These are phyloP conservation scores for Plebejus argus DNA, from an alignment of 2,888 invertebrate species.

Conservation along the genomic window DNA sequence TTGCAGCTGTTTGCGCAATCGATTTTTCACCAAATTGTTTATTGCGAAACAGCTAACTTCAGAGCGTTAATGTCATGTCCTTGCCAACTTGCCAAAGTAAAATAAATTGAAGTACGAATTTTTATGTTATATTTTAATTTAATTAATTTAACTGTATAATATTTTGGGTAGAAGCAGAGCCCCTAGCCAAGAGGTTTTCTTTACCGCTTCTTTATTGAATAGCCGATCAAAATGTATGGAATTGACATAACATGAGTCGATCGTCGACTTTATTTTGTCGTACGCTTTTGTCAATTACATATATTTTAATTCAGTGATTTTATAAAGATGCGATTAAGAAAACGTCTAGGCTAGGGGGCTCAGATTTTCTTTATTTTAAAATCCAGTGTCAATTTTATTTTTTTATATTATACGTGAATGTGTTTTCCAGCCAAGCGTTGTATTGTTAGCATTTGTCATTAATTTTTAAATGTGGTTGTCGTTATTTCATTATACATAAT, in stretches of 20 bases:
- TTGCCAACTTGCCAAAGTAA: constrained; percentile 4
- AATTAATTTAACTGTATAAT: no score
- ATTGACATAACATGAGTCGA: no score
- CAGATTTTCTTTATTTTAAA: background rate
- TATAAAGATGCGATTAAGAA: no score
- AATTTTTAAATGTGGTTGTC: constrained; percentile 38
- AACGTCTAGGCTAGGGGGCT: no score
- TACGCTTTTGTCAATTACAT: no score
- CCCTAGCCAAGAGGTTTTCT: no score
- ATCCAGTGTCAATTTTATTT: background rate
- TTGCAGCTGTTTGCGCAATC: background rate
- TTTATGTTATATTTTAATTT: background rate
- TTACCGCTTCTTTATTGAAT: no score
- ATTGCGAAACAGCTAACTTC: constrained; percentile 1
- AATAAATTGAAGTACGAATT: background rate
- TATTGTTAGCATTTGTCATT: constrained; percentile 44
- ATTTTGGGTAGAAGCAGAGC: no score
- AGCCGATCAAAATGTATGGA: no score
- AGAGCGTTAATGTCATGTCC: background rate
- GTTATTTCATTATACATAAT: constrained; percentile 33
- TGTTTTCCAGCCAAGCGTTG: background rate
- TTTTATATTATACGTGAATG: background rate
- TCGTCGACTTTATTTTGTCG: no score
- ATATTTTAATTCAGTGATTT: no score
- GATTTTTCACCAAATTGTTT: background rate